These are phyloP conservation scores for Onychostruthus taczanowskii DNA, from an alignment of 2,113 vertebrate species.

Conservation along the genomic window DNA sequence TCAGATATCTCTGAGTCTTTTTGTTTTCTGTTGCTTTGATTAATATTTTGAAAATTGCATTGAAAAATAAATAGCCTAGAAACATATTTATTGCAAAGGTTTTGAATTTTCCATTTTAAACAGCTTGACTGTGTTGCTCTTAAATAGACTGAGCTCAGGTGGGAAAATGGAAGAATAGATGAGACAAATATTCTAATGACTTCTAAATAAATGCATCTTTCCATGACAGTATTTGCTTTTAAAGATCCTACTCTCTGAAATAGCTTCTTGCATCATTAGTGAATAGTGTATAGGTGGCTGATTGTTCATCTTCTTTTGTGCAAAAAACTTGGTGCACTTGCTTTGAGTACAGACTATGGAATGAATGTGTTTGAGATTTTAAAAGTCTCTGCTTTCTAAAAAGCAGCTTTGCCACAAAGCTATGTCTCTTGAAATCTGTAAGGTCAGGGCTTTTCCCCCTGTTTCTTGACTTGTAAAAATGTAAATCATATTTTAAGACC, in stretches of 20 bases:
- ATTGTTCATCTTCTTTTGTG: not conserved
- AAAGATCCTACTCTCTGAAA: conserved; percentile 1
- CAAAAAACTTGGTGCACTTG: not conserved
- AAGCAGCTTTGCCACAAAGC: not conserved
- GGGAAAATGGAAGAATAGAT: not conserved
- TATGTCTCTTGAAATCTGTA: not conserved
- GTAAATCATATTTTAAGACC: not conserved
- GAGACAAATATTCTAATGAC: not conserved
- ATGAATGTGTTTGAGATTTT: not conserved
- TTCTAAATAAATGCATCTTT: conserved; percentile 27
- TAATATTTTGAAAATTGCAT: not conserved
- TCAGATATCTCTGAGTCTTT: not conserved
- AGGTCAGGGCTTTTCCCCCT: not conserved
- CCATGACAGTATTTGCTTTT: not conserved
- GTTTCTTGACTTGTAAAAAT: not conserved
- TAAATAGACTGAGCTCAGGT: conserved; percentile 17
- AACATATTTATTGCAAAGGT: not conserved
- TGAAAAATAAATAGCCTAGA: not conserved
- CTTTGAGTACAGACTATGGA: not conserved
- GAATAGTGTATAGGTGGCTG: not conserved
- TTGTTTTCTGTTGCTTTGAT: conserved; percentile 17
- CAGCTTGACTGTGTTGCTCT: not conserved
- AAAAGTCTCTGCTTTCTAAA: not conserved
- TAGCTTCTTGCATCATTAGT: conserved; percentile 3
- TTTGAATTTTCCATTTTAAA: conserved; percentile 10